phyloP scores from a whole-genome alignment of 1,140 invertebrate species.

The Monochamus saltuarius region DNA sequence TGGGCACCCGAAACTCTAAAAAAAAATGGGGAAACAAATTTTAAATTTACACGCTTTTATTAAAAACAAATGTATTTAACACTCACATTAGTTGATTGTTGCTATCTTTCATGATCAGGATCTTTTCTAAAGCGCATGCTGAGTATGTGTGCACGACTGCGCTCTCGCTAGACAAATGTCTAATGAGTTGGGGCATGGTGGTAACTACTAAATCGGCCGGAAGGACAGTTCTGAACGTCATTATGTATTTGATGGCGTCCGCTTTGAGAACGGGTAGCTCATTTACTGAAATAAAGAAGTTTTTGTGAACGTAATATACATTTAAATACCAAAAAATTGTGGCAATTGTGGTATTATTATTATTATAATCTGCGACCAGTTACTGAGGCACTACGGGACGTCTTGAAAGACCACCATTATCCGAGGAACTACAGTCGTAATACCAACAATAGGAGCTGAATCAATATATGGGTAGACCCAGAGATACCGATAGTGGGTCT shows the following conservation, averaged over 20 bases:
- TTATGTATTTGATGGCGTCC: constrained; percentile 93
- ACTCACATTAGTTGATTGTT: constrained; percentile 60
- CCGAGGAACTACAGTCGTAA: too few relatives aligned
- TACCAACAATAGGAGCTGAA: too few relatives aligned
- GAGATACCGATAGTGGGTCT: too few relatives aligned
- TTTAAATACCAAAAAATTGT: neutral
- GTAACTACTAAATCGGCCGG: constrained; percentile 74
- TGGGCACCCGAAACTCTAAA: constrained; percentile 61
- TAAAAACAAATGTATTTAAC: neutral
- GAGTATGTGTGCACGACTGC: constrained; percentile 94
- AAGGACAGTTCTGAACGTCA: constrained; percentile 91
- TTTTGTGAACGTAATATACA: neutral
- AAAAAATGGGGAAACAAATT: constrained; percentile 29
- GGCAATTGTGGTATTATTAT: too few relatives aligned
- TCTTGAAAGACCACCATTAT: too few relatives aligned
- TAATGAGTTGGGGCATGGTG: constrained; percentile 74
- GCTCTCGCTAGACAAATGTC: constrained; percentile 70
- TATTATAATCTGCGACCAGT: too few relatives aligned
- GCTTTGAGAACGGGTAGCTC: constrained; percentile 90
- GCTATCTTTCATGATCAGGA: constrained; percentile 71
- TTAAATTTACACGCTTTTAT: too few relatives aligned
- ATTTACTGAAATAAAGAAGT: constrained; percentile 63
- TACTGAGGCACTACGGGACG: too few relatives aligned
- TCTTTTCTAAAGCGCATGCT: constrained; percentile 86
- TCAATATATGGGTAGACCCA: too few relatives aligned